Percentiles rank a stretch among this genome's conserved stretches.
phyloP scores from a whole-genome alignment of 2,797 vertebrate species.

The Pantherophis vulpinus region DNA sequence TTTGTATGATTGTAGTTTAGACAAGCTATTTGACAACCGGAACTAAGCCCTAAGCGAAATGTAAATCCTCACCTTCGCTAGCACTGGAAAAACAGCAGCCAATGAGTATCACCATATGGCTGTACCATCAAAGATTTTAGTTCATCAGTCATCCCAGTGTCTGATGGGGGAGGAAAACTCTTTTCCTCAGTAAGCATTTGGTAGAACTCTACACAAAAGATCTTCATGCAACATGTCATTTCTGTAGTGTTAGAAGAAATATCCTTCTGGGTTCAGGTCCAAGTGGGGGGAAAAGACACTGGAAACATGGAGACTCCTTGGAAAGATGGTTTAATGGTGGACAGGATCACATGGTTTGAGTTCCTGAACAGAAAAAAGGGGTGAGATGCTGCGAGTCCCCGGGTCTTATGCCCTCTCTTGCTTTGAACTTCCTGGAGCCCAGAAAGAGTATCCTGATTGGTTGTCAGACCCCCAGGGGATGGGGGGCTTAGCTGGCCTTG shows the following conservation, averaged over 20 bases:
- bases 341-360: no score
- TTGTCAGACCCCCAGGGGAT: no score
- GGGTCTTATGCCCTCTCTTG: no score
- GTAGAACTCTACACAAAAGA: background rate
- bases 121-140: background rate
- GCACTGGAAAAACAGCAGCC: background rate
- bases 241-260: no score
- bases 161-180: fast-evolving
- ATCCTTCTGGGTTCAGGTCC: no score
- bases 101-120: background rate
- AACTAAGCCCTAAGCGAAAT: background rate
- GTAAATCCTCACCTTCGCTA: background rate
- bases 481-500: no score
- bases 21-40: background rate
- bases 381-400: fast-evolving
- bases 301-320: no score
- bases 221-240: background rate
- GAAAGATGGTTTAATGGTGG: no score
- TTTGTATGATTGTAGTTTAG: background rate
- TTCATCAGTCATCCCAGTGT: background rate
- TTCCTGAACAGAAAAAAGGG: no score
- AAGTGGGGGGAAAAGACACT: no score
- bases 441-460: no score
- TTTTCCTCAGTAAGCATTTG: background rate
- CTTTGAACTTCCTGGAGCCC: no score